These are phyloP conservation scores for Drosophila antonietae DNA, from an alignment of 2,888 invertebrate genomes.

Conservation along the genomic window DNA sequence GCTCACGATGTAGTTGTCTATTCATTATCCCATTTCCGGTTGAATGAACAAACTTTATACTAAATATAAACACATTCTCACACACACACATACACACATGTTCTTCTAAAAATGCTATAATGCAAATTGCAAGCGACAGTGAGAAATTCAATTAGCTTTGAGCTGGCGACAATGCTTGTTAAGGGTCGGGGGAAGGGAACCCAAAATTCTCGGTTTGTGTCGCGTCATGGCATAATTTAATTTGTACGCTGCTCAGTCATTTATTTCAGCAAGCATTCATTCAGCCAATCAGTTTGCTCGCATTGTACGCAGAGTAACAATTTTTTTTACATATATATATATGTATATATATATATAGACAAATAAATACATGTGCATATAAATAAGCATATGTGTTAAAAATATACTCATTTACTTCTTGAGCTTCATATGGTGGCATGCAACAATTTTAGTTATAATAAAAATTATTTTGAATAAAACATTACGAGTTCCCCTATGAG, in stretches of 20 bases:
- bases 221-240: conserved; percentile 79
- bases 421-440: background rate
- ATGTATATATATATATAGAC: background rate
- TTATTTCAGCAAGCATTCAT: conserved; percentile 61
- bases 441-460: background rate
- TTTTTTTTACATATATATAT: background rate
- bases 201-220: conserved; percentile 43
- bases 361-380: conserved; percentile 1
- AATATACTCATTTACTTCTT: conserved; percentile 15
- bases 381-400: conserved; percentile 9
- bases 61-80: conserved; percentile 59
- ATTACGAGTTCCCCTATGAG: background rate
- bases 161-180: conserved; percentile 58
- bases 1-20: conserved; percentile 42
- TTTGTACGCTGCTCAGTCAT: conserved; percentile 75
- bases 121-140: conserved; percentile 82
- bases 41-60: conserved; percentile 67
- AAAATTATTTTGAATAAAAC: background rate
- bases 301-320: conserved; percentile 40
- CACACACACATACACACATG: conserved; percentile 18
- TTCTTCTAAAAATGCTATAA: conserved; percentile 76
- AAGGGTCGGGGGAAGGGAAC: conserved; percentile 38
- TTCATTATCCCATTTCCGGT: conserved; percentile 81
- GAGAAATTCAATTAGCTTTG: conserved; percentile 81
- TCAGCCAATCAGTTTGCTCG: conserved; percentile 61